A percentile compares a stretch with the other conserved stretches of the same genome.
Evolutionary conservation across 1,140 invertebrate species (phyloP).

Genomic region (Sitobion miscanthi): DNA sequence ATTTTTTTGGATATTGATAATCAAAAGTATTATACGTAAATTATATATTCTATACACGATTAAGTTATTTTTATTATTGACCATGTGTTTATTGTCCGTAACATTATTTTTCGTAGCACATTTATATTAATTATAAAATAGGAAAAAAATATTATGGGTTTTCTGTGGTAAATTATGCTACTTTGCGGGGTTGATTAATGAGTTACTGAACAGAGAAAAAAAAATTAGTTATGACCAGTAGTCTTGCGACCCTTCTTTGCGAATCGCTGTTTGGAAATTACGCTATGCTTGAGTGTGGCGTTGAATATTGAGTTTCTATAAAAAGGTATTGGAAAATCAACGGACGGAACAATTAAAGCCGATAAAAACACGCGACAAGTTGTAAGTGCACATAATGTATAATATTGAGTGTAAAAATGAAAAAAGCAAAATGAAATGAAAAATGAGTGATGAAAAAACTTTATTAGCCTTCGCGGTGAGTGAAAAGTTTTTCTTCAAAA

Average conservation of each 20-base stretch:
- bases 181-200: neutral
- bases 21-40: neutral
- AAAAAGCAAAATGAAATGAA: neutral
- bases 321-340: neutral
- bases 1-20: neutral
- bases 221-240: neutral
- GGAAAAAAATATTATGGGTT: neutral
- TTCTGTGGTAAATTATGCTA: neutral
- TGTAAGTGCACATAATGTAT: neutral
- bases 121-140: neutral
- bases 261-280: neutral
- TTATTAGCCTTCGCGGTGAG: neutral
- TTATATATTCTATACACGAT: neutral
- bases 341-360: neutral
- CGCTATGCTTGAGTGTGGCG: neutral
- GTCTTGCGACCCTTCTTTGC: neutral
- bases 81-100: neutral
- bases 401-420: neutral
- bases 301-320: neutral
- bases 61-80: neutral
- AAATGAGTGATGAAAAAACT: neutral
- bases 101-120: neutral
- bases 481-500: neutral
- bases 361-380: neutral
- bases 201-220: neutral